Base-by-base conservation (phyloP, 2,797 vertebrate species). In the Neosilurus hyrtlii region DNA sequence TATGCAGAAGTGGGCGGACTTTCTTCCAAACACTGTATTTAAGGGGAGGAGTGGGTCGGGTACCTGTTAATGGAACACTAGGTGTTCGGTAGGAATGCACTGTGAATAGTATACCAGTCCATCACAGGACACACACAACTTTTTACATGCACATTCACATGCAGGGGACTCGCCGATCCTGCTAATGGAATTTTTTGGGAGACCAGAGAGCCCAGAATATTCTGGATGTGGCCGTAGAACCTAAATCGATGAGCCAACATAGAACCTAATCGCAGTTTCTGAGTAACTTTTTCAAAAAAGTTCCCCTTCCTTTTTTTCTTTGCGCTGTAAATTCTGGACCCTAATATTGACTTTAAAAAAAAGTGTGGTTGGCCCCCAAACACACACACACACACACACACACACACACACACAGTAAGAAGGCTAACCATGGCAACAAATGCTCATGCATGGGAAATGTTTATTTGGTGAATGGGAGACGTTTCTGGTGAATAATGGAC, bases 391-490 rank as follows among this genome's bases (percentile, higher is more conserved):
- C 67, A 70, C 22, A 71, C 68, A 72, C 49, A 71, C 49, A 71
- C 68, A 75, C 16, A 74, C 18, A 75, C 52, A 74, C 30, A 75
- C 30, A 26, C 15, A 14, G 37, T 77, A 52, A 51, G 52, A 83
- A 78, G 8, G 18, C 63, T 61, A 70, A 20, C 74, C 82, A 83
- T 71, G 82, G 82, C 37, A 83, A 78, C 82, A 71, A 77, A 78
- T 76, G 65, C 66, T 52, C 66, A 78, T 20, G 56, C 82, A 62
- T 78, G 82, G 56, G 56, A 83, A 83, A 52, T 78, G 63, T 52
- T 59, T 71, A 51, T 37, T 3, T 83, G 65, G 54, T 77, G 68
- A 66, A 66, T 67, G 54, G 26, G 73, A 83, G 37, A 51, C 3
- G 30, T 77, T 74, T 57, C 35, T 77, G 57, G 59, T 68, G 72